phyloP scores from a whole-genome alignment of 2,113 vertebrate genomes.

The Sapajus apella region DNA sequence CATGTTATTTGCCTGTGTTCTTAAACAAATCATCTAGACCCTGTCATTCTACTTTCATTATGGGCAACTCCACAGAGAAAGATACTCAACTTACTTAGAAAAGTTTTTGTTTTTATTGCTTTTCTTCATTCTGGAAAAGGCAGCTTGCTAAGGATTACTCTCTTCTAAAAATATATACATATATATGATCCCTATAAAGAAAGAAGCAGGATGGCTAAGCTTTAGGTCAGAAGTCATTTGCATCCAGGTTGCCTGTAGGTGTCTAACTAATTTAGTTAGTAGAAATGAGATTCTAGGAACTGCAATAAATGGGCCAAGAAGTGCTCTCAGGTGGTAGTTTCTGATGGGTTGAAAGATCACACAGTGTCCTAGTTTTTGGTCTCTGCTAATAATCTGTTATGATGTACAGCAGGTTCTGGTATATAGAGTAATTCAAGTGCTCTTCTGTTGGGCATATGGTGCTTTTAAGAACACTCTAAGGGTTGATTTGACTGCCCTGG shows the following conservation, averaged over 20 bases:
- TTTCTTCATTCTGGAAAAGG: not conserved
- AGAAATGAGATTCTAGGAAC: slow-evolving; percentile 47
- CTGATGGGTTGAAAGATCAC: slow-evolving; percentile 53
- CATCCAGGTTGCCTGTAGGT: not conserved
- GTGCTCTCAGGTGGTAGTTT: slow-evolving; percentile 49
- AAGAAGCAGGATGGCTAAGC: slow-evolving; percentile 35
- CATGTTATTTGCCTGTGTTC: slow-evolving; percentile 8
- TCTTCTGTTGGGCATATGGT: slow-evolving; percentile 74
- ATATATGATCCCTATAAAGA: not conserved
- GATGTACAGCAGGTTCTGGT: slow-evolving; percentile 60
- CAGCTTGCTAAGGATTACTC: not conserved
- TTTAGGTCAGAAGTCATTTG: slow-evolving; percentile 64
- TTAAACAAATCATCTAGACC: slow-evolving; percentile 17
- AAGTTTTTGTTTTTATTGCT: slow-evolving; percentile 1
- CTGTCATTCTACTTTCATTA: not conserved
- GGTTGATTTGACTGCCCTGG: slow-evolving; percentile 62
- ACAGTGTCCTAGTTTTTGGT: slow-evolving; percentile 53
- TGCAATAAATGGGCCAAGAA: not conserved
- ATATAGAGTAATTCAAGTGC: slow-evolving; percentile 60
- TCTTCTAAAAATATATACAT: not conserved
- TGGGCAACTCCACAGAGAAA: slow-evolving; percentile 14
- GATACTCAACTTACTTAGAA: slow-evolving; percentile 1
- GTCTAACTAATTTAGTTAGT: slow-evolving; percentile 36
- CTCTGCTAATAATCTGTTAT: slow-evolving; percentile 67
- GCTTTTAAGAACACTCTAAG: slow-evolving; percentile 73